These are phyloP conservation scores for Donacobius atricapilla DNA, from an alignment of 2,113 vertebrate species.

Conservation along the genomic window DNA sequence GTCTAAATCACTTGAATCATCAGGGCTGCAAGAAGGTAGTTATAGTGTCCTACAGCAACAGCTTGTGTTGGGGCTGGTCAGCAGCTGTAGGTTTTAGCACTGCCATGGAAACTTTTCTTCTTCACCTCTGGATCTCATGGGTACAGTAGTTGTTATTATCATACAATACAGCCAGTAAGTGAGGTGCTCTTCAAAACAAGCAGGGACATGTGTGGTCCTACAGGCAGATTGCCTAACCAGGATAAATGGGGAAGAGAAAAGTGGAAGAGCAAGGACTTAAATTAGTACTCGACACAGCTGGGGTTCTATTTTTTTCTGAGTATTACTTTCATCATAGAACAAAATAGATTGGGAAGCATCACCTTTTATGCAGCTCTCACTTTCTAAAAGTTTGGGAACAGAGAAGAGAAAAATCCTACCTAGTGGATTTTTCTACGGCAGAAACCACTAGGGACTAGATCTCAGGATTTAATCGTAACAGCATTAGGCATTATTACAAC, in stretches of 20 bases:
- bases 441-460: not conserved
- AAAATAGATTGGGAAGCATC: not conserved
- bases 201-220: not conserved
- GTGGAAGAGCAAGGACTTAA: not conserved
- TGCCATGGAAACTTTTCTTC: not conserved
- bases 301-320: not conserved
- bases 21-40: not conserved
- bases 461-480: not conserved
- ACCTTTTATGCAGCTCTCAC: not conserved
- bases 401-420: not conserved
- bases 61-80: not conserved
- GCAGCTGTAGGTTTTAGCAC: not conserved
- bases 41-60: not conserved
- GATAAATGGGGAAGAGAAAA: not conserved
- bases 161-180: not conserved
- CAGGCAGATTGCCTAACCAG: not conserved
- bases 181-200: slow-evolving; percentile 3
- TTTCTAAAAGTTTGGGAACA: not conserved
- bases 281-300: not conserved
- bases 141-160: not conserved
- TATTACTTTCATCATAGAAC: not conserved
- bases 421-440: not conserved
- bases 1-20: not conserved
- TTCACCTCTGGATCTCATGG: not conserved
- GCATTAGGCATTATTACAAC: not conserved